Evolutionary conservation across 2,113 vertebrate species (phyloP).

Genomic region (Hyperoodon ampullatus): DNA sequence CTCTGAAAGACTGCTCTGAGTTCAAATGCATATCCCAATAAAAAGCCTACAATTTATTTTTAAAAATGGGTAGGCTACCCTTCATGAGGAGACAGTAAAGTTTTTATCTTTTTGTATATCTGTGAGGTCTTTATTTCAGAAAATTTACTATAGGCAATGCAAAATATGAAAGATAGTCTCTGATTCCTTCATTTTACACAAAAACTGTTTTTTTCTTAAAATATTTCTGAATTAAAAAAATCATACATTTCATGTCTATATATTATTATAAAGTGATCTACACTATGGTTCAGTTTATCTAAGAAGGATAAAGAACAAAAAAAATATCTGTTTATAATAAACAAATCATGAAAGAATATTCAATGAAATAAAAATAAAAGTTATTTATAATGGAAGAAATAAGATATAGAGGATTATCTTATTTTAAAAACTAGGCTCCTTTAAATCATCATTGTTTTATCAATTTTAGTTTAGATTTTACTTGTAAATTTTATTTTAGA

Average conservation of each 20-base stretch:
- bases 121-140: not conserved
- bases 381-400: not conserved
- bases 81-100: not conserved
- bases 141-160: not conserved
- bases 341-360: not conserved
- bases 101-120: not conserved
- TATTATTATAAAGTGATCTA: not conserved
- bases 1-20: not conserved
- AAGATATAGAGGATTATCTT: not conserved
- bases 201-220: not conserved
- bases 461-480: not conserved
- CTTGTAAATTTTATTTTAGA: not conserved
- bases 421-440: not conserved
- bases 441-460: not conserved
- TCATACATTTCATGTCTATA: not conserved
- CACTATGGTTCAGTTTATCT: not conserved
- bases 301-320: not conserved
- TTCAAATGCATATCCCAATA: not conserved
- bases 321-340: not conserved
- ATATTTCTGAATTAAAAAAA: not conserved
- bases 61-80: not conserved
- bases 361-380: not conserved
- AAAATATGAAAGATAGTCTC: not conserved
- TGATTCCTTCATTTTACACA: not conserved
- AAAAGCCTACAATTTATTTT: not conserved